Percentiles rank a stretch among this genome's conserved stretches.
These are phyloP conservation scores for Trichogramma dendrolimi DNA, from an alignment of 2,888 invertebrate species.

Conservation along the genomic window DNA sequence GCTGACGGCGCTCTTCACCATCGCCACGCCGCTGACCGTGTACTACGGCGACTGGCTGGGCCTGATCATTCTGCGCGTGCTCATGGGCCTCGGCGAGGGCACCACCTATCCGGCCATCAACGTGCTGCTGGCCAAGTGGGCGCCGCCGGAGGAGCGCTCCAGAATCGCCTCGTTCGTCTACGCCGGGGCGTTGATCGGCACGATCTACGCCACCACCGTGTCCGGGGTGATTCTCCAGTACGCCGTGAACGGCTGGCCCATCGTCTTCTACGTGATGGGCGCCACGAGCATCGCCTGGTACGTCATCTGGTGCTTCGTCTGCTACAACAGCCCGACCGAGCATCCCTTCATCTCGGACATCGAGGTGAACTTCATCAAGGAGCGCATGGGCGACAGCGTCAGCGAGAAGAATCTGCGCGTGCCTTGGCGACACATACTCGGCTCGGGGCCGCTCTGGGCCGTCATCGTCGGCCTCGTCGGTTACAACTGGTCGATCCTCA, in stretches of 20 bases:
- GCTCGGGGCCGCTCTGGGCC: slow-evolving; percentile 69
- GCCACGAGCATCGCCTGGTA: slow-evolving; percentile 72
- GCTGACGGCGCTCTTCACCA: slow-evolving; percentile 64
- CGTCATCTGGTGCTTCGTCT: slow-evolving; percentile 57
- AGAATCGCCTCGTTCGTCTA: slow-evolving; percentile 75
- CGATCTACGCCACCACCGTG: slow-evolving; percentile 62
- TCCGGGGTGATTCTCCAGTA: slow-evolving; percentile 68
- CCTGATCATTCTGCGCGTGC: slow-evolving; percentile 56
- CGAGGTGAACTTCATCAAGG: slow-evolving; percentile 45
- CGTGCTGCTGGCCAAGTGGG: slow-evolving; percentile 76
- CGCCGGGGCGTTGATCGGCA: slow-evolving; percentile 68
- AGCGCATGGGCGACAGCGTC: slow-evolving; percentile 41
- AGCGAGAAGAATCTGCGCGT: slow-evolving; percentile 40
- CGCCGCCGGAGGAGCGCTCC: slow-evolving; percentile 65
- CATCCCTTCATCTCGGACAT: slow-evolving; percentile 50
- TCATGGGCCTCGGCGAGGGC: slow-evolving; percentile 64
- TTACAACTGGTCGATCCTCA: slow-evolving; percentile 50
- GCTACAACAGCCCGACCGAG: slow-evolving; percentile 47
- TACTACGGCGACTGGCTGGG: slow-evolving; percentile 74
- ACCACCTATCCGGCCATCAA: slow-evolving; percentile 82
- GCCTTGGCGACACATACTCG: slow-evolving; percentile 44
- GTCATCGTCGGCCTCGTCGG: slow-evolving; percentile 61
- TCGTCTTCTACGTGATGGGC: slow-evolving; percentile 79
- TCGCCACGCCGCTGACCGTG: slow-evolving; percentile 76
- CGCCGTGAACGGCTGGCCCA: slow-evolving; percentile 64